Evolutionary conservation across 2,113 vertebrate genomes (phyloP), one percentile per base, ranked within the genome.

Genomic region (Plecturocebus donacophilus): DNA sequence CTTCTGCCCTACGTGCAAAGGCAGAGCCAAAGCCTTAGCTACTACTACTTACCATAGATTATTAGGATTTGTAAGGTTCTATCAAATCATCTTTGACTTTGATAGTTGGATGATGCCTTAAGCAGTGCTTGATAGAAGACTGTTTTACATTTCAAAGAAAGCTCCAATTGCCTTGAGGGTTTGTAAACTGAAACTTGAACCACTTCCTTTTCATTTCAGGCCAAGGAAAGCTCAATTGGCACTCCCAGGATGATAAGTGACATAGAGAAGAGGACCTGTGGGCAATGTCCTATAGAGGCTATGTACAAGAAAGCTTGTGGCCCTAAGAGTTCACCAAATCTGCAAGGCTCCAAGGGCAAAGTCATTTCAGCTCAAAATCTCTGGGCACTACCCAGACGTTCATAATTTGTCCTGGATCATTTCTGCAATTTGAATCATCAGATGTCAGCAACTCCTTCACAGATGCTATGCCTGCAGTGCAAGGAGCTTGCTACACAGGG

Each of bases 1-100:
- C 96, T 98, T 98, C 98, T 98, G 98, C 98, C 97, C 96, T 98
- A 98, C 96, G 97, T 98, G 98, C 98, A 98, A 97, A 98, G 98
- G 95, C 93, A 89, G 54, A 98, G 97, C 95, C 98, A 98, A 98
- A 98, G 95, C 96, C 95, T 98, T 97, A 98, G 98, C 97, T 98
- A 96, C 98, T 98, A 97, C 98, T 97, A 96, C 98, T 99, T 98
- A 98, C 73, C 97, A 92, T 95, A 98, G 98, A 98, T 99, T 99
- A 99, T 32, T 87, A 97, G 97, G 98, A 99, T 99, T 99, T 99
- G 98, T 98, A 98, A 98, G 79, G 83, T 97, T 98, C 98, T 98
- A 98, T 98, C 98, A 98, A 98, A 98, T 98, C 93, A 98, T 98
- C 98, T 98, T 75, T 97, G 97, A 85, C 98, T 98, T 98, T 98